A percentile compares a stretch with the other conserved stretches of the same genome.
phyloP scores from a whole-genome alignment of 2,797 vertebrate species.

The Coranthus polyacanthus region DNA sequence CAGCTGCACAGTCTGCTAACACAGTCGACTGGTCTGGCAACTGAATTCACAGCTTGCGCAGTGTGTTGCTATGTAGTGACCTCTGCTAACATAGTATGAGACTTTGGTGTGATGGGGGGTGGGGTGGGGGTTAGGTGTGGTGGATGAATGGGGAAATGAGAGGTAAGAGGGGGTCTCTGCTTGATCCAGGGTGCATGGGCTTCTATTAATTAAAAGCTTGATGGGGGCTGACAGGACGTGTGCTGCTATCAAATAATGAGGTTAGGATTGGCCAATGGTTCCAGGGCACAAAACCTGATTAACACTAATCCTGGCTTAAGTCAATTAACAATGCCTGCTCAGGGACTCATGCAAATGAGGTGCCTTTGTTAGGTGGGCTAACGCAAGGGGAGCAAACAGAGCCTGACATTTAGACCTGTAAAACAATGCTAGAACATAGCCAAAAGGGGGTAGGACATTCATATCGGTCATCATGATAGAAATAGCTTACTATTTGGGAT shows the following conservation, averaged over 20 bases:
- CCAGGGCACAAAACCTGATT: conserved; percentile 83
- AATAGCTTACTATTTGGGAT: conserved; percentile 21
- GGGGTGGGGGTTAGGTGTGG: background rate
- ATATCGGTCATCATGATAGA: conserved; percentile 47
- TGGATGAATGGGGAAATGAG: conserved; percentile 15
- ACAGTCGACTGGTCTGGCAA: background rate
- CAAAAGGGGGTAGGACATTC: conserved; percentile 32
- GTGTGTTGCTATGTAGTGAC: conserved; percentile 32
- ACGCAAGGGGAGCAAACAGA: conserved; percentile 43
- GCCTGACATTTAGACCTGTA: conserved; percentile 59
- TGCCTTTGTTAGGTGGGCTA: conserved; percentile 66
- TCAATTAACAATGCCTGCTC: conserved; percentile 84
- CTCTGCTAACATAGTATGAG: conserved; percentile 30
- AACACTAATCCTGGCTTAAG: conserved; percentile 85
- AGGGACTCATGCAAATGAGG: conserved; percentile 82
- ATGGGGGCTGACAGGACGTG: conserved; percentile 81
- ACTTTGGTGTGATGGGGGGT: conserved; percentile 14
- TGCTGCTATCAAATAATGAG: conserved; percentile 87
- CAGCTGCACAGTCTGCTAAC: conserved; percentile 20
- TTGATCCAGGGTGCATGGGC: conserved; percentile 51
- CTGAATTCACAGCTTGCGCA: conserved; percentile 27
- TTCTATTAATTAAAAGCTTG: conserved; percentile 84
- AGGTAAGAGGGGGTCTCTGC: conserved; percentile 41
- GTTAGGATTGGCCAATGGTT: conserved; percentile 83
- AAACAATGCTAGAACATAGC: conserved; percentile 52